Percentiles rank a stretch among this genome's conserved stretches.
Evolutionary conservation across 2,888 invertebrate species (phyloP).

Genomic region (Chymomyza caudatula): DNA sequence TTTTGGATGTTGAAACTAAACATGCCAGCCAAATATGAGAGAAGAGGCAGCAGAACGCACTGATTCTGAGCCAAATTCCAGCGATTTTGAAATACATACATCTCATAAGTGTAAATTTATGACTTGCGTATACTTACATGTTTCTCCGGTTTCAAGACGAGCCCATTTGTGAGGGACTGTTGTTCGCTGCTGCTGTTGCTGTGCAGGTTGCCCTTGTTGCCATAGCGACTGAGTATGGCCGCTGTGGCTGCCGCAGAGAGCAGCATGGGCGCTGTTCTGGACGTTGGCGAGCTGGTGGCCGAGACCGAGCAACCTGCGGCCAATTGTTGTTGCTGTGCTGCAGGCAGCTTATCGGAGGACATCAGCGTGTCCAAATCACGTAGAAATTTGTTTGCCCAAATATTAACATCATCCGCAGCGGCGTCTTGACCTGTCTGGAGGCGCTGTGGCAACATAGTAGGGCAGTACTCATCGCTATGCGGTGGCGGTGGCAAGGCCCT

Average conservation of each 20-base stretch:
- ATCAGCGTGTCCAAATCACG: conserved; percentile 78
- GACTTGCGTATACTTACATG: conserved; percentile 74
- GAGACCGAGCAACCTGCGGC: conserved; percentile 31
- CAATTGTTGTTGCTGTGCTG: conserved; percentile 19
- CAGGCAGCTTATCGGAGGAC: conserved; percentile 70
- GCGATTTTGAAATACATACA: conserved; percentile 32
- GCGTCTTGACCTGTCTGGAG: conserved; percentile 9
- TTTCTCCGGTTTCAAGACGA: conserved; percentile 77
- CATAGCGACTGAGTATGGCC: conserved; percentile 70
- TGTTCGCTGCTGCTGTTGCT: too few relatives aligned
- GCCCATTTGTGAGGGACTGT: conserved; percentile 52
- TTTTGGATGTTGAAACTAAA: conserved; percentile 49
- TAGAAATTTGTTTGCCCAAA: conserved; percentile 78
- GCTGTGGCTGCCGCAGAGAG: conserved; percentile 73
- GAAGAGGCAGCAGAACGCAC: conserved; percentile 6
- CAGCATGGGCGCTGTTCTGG: conserved; percentile 68
- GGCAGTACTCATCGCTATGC: conserved; percentile 17
- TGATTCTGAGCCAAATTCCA: conserved; percentile 45
- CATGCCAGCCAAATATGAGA: not conserved
- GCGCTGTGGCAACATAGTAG: not conserved
- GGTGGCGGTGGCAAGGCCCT: conserved; percentile 66
- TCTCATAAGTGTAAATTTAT: conserved; percentile 32
- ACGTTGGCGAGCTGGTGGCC: conserved; percentile 56
- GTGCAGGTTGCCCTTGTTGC: conserved; percentile 47
- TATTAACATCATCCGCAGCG: conserved; percentile 73